phyloP scores from a whole-genome alignment of 2,888 invertebrate species.

The Artemia sinica region DNA sequence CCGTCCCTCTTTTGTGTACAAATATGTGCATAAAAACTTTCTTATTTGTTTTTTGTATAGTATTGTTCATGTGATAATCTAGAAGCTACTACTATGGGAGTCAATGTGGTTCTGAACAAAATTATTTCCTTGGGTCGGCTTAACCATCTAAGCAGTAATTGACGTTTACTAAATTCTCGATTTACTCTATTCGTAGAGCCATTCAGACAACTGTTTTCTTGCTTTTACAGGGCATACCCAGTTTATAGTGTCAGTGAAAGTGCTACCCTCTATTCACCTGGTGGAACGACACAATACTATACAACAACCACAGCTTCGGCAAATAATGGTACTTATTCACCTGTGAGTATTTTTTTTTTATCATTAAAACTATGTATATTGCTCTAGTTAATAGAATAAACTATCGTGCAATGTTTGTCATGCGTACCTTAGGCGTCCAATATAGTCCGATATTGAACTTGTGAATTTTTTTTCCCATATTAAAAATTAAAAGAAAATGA shows the following conservation, averaged over 20 bases:
- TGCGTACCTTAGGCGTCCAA: too few relatives aligned
- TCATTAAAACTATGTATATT: too few relatives aligned
- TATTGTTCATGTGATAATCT: background rate
- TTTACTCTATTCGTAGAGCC: background rate
- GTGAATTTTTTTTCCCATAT: too few relatives aligned
- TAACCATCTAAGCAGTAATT: slow-evolving; percentile 18
- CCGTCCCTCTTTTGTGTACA: too few relatives aligned
- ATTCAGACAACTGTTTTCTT: slow-evolving; percentile 17
- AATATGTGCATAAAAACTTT: too few relatives aligned
- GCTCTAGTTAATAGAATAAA: too few relatives aligned
- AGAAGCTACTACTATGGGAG: background rate
- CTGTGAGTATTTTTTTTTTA: slow-evolving; percentile 34
- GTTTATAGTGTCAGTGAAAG: slow-evolving; percentile 56
- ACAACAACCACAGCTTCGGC: slow-evolving; percentile 39
- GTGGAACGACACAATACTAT: slow-evolving; percentile 51
- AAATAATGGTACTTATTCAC: slow-evolving; percentile 44
- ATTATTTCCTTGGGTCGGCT: slow-evolving; percentile 20
- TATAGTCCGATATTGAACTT: too few relatives aligned
- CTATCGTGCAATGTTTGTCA: too few relatives aligned
- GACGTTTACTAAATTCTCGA: slow-evolving; percentile 18
- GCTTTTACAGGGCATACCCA: slow-evolving; percentile 35
- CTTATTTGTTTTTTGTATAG: too few relatives aligned
- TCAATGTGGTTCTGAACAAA: slow-evolving; percentile 12
- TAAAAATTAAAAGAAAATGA: too few relatives aligned
- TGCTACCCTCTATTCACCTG: slow-evolving; percentile 42